Conservation (phyloP, 2,113 vertebrate genomes). For the Oostethus manadensis region DNA sequence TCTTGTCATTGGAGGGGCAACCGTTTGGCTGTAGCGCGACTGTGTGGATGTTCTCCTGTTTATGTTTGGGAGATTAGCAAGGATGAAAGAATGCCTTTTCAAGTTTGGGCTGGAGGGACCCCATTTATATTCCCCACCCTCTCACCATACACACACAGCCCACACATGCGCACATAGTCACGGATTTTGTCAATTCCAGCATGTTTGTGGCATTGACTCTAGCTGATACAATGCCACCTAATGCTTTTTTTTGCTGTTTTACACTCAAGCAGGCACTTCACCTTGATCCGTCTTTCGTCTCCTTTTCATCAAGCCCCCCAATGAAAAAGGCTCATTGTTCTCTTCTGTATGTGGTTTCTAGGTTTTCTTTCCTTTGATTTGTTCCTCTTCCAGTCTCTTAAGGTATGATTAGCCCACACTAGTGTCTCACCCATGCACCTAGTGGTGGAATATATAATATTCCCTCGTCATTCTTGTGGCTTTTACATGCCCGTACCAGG, state of each 20-base stretch:
- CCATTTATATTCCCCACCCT: slow-evolving; percentile 61
- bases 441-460: slow-evolving; percentile 46
- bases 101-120: slow-evolving; percentile 67
- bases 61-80: slow-evolving; percentile 77
- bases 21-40: slow-evolving; percentile 45
- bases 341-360: slow-evolving; percentile 29
- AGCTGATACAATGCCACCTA: slow-evolving; percentile 9
- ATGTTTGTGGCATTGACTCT: not conserved
- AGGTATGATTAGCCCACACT: slow-evolving; percentile 30
- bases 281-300: slow-evolving; percentile 33
- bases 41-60: slow-evolving; percentile 70
- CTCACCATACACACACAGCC: slow-evolving; percentile 23
- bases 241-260: not conserved
- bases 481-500: slow-evolving; percentile 38
- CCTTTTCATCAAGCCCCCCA: slow-evolving; percentile 28
- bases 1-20: slow-evolving; percentile 56
- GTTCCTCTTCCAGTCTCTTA: slow-evolving; percentile 15
- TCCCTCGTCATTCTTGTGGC: slow-evolving; percentile 53
- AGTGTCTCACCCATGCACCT: slow-evolving; percentile 15
- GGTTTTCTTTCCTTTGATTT: slow-evolving; percentile 21
- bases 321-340: slow-evolving; percentile 65
- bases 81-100: slow-evolving; percentile 78
- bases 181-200: slow-evolving; percentile 5
- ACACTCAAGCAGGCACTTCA: slow-evolving; percentile 23
- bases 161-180: not conserved